Base-by-base conservation (phyloP, 2,113 vertebrate genomes). In the Tetraodon nigroviridis region DNA sequence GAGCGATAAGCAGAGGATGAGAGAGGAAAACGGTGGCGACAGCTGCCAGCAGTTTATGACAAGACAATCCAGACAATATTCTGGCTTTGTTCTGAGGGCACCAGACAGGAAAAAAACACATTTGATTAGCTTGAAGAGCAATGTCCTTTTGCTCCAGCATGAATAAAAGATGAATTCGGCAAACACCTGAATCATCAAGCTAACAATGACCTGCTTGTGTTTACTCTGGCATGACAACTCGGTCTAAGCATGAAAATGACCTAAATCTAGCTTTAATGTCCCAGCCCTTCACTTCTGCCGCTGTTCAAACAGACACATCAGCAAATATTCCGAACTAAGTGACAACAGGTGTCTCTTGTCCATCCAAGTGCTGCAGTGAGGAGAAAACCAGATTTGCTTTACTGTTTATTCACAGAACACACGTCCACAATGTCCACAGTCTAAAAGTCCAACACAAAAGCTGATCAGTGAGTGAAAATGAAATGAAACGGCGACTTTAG, bases 1-100 rank as follows among this genome's bases (percentile, higher is more conserved):
- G 21, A 29, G 57, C 45, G 22, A 46, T 52, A 67, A 58, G 59
- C 56, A 62, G 53, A 58, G 45, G 53, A 40, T 69, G 51, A 54
- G 53, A 58, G 44, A 72, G 51, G 47, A 37, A 60, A 67, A 48
- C 40, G 61, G 18, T 12, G 10, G 29, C 41, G 53, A 40, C 56
- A 47, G 16, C 51, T 57, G 51, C 29, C 18, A 44, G 40, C 21
- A 21, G 18, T 47, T 44, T 44, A 44, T 17, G 42, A n/a, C n/a
- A n/a, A n/a, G n/a, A n/a, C n/a, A n/a, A n/a, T n/a, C n/a, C n/a
- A 44, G 42, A 17, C 16, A 44, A 10, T 10, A 44, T 15, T 44
- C 42, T 44, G 14, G 42, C 16, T 17, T 37, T 37, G 32, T 37
- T 37, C 32, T 11, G 32, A 37, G 10, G 32, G 32, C 12, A 16